Percentiles rank a stretch among this genome's conserved stretches.
Conservation (phyloP, 2,797 vertebrate species). For the Lutjanus argentimaculatus region DNA sequence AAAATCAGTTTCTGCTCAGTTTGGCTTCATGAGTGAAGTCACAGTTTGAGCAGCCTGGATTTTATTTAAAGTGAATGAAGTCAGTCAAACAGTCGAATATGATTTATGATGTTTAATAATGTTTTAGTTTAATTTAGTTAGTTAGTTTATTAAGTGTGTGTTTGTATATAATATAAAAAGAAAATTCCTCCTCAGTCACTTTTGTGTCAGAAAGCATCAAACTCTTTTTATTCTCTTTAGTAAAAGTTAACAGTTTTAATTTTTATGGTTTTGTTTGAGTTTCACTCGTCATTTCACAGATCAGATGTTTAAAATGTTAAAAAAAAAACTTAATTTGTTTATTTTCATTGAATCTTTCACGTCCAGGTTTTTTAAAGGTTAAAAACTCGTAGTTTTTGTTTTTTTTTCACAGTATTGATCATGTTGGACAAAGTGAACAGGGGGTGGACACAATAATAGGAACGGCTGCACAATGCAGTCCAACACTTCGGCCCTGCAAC, state of each 20-base stretch:
- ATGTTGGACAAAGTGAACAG: background rate
- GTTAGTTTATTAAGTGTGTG: slow-evolving; percentile 6
- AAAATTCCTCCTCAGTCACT: background rate
- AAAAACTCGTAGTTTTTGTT: too few relatives aligned
- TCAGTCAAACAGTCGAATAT: too few relatives aligned
- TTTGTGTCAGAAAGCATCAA: background rate
- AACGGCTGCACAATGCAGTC: background rate
- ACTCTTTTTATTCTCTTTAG: background rate
- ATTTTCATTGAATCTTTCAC: too few relatives aligned
- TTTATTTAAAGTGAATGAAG: too few relatives aligned
- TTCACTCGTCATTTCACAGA: background rate
- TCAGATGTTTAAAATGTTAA: too few relatives aligned
- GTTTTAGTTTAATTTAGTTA: too few relatives aligned
- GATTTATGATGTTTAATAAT: too few relatives aligned
- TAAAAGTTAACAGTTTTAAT: background rate
- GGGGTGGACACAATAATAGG: slow-evolving; percentile 11
- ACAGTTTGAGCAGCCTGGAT: too few relatives aligned
- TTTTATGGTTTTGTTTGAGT: background rate
- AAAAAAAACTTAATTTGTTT: too few relatives aligned
- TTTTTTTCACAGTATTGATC: background rate
- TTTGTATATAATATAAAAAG: background rate
- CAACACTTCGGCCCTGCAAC: background rate
- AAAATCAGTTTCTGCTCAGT: too few relatives aligned
- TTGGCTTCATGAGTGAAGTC: too few relatives aligned
- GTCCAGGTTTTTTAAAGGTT: too few relatives aligned